phyloP scores from a whole-genome alignment of 2,888 invertebrate genomes.

The Drosophila mimetica region DNA sequence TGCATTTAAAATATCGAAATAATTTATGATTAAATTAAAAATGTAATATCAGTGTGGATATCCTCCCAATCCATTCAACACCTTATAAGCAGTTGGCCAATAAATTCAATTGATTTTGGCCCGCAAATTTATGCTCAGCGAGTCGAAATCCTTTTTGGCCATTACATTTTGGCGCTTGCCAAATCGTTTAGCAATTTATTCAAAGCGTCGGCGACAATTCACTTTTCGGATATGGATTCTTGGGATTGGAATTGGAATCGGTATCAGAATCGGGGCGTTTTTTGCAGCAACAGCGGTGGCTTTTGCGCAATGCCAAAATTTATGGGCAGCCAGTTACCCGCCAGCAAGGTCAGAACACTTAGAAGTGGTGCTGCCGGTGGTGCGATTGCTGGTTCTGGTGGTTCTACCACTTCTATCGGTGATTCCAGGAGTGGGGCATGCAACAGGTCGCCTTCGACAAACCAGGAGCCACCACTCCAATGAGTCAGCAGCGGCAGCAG shows the following conservation, averaged over 20 bases:
- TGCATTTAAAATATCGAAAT: too few species aligned
- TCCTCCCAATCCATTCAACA: constrained; percentile 2
- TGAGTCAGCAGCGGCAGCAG: constrained; percentile 65
- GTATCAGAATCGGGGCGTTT: constrained; percentile 46
- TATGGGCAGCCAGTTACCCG: constrained; percentile 68
- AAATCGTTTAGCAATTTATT: constrained; percentile 64
- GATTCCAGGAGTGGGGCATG: constrained; percentile 33
- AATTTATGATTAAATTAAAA: too few species aligned
- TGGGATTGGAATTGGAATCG: constrained; percentile 42
- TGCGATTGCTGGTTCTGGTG: constrained; percentile 7
- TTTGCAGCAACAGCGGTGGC: constrained; percentile 18
- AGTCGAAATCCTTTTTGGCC: constrained; percentile 37
- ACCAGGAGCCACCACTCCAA: constrained; percentile 27
- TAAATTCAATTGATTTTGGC: constrained; percentile 29
- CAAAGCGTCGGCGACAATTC: constrained; percentile 74
- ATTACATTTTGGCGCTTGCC: constrained; percentile 57
- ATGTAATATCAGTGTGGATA: not conserved
- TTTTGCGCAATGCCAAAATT: constrained; percentile 73
- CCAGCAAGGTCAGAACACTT: constrained; percentile 76
- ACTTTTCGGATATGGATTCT: constrained; percentile 61
- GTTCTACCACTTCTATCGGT: constrained; percentile 2
- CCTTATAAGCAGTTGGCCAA: constrained; percentile 1
- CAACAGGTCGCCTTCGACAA: constrained; percentile 31
- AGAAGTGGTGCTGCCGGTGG: constrained; percentile 28
- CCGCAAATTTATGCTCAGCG: constrained; percentile 2